Evolutionary conservation across 2,113 vertebrate species (phyloP), one percentile per base, ranked within the genome.

Genomic region (Gnathonemus longibarbis): DNA sequence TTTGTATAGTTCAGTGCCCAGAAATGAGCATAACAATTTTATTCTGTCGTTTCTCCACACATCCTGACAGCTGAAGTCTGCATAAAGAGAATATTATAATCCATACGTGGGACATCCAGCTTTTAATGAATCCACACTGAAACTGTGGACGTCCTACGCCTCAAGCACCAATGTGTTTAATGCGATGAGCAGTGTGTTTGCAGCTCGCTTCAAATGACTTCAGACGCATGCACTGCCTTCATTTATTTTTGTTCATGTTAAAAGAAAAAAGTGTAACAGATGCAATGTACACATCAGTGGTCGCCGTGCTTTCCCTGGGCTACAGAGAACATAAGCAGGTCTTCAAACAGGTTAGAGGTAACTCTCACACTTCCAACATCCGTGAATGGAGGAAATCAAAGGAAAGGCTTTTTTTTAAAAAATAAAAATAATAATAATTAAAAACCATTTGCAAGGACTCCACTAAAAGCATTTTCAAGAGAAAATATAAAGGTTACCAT

Each of bases 321-420:
- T 35, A 42, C 74, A 70, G n/a, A 70, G 3, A 70, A 27, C 19
- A 24, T 88, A 88, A 13, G 77, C 50, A 89, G 87, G 89, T 83
- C 85, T n/a, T 84, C 62, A 66, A 39, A 35, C 31, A 77, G 62
- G 62, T 3, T 70, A 31, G 9, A 70, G 62, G 62, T 89, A 93
- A 90, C 62, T 91, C 90, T 39, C 15, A 90, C 89, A 91, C 91
- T 93, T 91, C 91, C 83, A 90, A 88, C 52, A 70, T 52, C 85
- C 84, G 62, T 91, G 90, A 88, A 86, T 48, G 89, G 89, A 21
- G 84, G 91, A 92, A 92, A 92, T 91, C 89, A 91, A 42, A 52
- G 35, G 31, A 80, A 39, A 80, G 4, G 62, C 31, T 77, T 74
- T 70, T 90, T 91, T 88, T 7, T 24, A 56, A 56, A 56, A 53